Evolutionary conservation across 64 coral and sea anemone genomes (phyloP), one percentile per base, ranked within the genome.

Genomic region (Catalaphyllia jardinei): DNA sequence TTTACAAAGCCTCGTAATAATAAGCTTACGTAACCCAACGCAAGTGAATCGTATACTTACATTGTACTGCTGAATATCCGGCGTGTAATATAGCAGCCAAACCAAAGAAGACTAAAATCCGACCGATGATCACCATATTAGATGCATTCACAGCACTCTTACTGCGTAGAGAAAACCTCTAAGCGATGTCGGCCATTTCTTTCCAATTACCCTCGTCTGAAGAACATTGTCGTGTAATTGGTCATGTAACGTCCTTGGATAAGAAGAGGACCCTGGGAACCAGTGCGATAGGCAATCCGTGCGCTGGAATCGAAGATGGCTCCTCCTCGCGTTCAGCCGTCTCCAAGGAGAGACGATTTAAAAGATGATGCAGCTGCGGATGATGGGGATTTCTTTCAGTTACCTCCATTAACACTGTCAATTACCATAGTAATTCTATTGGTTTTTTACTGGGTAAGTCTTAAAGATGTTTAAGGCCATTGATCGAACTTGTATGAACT

Each of bases 91-190:
- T 92, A 10, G 90, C 90, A 72, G 76, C 74, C 62, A 92, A 62
- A 29, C 90, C 90, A 92, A 92, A 62, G 73, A 92, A 92, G 73
- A 92, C 90, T 87, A 92, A 92, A 78, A 92, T 87, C 18, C 90
- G 81, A 72, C 90, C 90, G 25, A 92, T 72, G 39, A 92, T 92
- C 17, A 87, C 86, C 90, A 92, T 92, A 22, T 92, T 22, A 79
- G 29, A 63, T 16, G 14, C 17, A 83, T 39, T 60, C 2, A 31
- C 39, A 10, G 2, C 13, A 42, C 12, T 31, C 33, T n/a, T 1
- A 73, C 24, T 29, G 1, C 8, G 15, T 57, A 11, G 54, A 57
- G 60, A 29, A 52, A 50, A 89, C 17, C 30, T 60, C 50, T 51
- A 79, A 33, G 3, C 12, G 12, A 33, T 80, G 52, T 12, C 67